Conservation (phyloP, 1,140 invertebrate genomes). For the Melipona quadrifasciata region DNA sequence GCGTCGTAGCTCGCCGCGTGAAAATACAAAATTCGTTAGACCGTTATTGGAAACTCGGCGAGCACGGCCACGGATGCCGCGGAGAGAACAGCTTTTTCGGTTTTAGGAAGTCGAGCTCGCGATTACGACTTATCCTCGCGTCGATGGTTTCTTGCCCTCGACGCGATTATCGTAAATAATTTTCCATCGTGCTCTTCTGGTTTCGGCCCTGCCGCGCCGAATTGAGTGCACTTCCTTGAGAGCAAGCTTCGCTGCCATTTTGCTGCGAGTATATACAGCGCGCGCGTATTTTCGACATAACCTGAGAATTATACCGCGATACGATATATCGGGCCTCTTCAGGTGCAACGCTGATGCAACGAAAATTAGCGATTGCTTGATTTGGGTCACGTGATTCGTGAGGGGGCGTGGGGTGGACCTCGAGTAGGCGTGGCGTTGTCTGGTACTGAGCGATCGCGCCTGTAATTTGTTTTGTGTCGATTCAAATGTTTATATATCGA, state of each 20-base stretch:
- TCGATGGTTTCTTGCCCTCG: slow-evolving; percentile 12
- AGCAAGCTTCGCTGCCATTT: neutral
- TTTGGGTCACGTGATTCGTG: too few relatives aligned
- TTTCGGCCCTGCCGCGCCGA: neutral
- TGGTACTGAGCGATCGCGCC: too few relatives aligned
- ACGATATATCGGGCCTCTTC: too few relatives aligned
- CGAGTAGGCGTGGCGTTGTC: too few relatives aligned
- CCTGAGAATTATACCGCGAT: neutral
- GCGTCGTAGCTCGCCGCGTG: neutral
- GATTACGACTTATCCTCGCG: slow-evolving; percentile 9
- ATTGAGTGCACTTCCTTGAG: slow-evolving; percentile 13
- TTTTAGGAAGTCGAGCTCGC: neutral
- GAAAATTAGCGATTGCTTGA: too few relatives aligned
- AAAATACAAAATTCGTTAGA: slow-evolving; percentile 25
- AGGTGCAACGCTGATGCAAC: too few relatives aligned
- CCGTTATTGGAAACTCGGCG: neutral
- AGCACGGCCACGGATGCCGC: neutral
- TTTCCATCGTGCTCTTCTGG: neutral
- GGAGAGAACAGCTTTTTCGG: slow-evolving; percentile 2
- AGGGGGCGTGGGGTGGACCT: too few relatives aligned
- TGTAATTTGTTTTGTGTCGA: too few relatives aligned
- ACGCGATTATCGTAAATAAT: slow-evolving; percentile 29
- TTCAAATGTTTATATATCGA: too few relatives aligned
- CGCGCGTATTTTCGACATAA: neutral
- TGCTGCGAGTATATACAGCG: neutral